Conservation (phyloP, 2,888 invertebrate species). For the Ypsolopha scabrella region DNA sequence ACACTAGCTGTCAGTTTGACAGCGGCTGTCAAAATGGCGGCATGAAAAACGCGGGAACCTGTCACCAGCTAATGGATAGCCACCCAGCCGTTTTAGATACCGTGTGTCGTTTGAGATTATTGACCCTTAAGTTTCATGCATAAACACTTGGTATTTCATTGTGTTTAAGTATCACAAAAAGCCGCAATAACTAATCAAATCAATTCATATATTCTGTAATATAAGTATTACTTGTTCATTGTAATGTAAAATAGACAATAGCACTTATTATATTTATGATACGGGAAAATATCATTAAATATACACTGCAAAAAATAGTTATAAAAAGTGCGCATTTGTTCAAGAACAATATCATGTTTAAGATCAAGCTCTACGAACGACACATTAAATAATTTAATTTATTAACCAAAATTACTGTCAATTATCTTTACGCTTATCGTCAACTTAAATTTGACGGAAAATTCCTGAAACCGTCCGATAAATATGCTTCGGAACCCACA, state of each 20-base stretch:
- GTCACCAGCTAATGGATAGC: slow-evolving; percentile 59
- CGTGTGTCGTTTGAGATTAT: background rate
- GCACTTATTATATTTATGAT: background rate
- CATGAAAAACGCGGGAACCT: slow-evolving; percentile 49
- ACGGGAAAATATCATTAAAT: too few species aligned
- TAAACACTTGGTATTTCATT: background rate
- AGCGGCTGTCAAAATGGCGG: slow-evolving; percentile 31
- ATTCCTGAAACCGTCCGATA: too few species aligned
- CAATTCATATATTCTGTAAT: background rate
- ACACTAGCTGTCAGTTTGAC: slow-evolving; percentile 32
- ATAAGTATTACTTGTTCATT: background rate
- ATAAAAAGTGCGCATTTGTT: too few species aligned
- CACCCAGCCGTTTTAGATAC: slow-evolving; percentile 4
- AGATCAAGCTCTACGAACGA: too few species aligned
- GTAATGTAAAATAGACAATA: background rate
- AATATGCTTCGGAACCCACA: too few species aligned
- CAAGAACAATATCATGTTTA: too few species aligned
- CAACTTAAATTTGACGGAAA: too few species aligned
- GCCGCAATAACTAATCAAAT: background rate
- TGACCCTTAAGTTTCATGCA: background rate
- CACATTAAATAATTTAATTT: too few species aligned
- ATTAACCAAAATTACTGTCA: too few species aligned
- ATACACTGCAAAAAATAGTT: too few species aligned
- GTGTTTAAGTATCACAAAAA: background rate
- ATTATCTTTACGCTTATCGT: too few species aligned